These are phyloP conservation scores for Oreohelix idahoensis DNA, from an alignment of 1,140 invertebrate genomes.

Conservation along the genomic window DNA sequence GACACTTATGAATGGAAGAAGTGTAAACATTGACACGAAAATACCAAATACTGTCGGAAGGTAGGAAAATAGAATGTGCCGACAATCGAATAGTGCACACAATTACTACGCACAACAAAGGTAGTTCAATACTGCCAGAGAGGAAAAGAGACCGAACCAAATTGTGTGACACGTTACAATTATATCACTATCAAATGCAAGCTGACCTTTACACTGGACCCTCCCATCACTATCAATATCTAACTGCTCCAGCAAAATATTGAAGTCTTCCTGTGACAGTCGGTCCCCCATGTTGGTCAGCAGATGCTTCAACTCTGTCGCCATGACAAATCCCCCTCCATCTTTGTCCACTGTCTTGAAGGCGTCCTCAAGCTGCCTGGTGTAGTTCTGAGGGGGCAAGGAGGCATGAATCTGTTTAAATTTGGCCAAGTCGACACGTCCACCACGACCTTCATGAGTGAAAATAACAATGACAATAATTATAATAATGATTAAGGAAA, in stretches of 20 bases:
- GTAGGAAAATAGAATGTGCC: too few relatives aligned
- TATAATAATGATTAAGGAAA: too few relatives aligned
- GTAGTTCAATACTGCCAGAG: too few relatives aligned
- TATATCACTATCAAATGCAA: too few relatives aligned
- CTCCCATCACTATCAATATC: constrained; percentile 59
- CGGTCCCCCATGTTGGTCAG: constrained; percentile 93
- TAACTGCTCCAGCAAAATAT: constrained; percentile 69
- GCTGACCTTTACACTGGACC: constrained; percentile 55
- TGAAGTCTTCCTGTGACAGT: constrained; percentile 86
- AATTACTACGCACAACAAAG: too few relatives aligned
- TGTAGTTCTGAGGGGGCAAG: constrained; percentile 38
- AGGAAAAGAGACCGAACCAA: too few relatives aligned
- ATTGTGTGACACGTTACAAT: too few relatives aligned
- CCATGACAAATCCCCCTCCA: constrained; percentile 95
- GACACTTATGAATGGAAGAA: too few relatives aligned
- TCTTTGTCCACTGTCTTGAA: constrained; percentile 98
- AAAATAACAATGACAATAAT: too few relatives aligned
- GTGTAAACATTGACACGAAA: too few relatives aligned
- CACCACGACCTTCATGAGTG: constrained; percentile 23
- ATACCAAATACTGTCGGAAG: too few relatives aligned
- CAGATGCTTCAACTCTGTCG: constrained; percentile 95
- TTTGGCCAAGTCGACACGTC: constrained; percentile 41
- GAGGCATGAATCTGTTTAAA: constrained; percentile 44
- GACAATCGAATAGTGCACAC: too few relatives aligned
- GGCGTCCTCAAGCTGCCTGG: constrained; percentile 80